These are phyloP conservation scores for Fragum fragum DNA, from an alignment of 2,888 invertebrate genomes.

Conservation along the genomic window DNA sequence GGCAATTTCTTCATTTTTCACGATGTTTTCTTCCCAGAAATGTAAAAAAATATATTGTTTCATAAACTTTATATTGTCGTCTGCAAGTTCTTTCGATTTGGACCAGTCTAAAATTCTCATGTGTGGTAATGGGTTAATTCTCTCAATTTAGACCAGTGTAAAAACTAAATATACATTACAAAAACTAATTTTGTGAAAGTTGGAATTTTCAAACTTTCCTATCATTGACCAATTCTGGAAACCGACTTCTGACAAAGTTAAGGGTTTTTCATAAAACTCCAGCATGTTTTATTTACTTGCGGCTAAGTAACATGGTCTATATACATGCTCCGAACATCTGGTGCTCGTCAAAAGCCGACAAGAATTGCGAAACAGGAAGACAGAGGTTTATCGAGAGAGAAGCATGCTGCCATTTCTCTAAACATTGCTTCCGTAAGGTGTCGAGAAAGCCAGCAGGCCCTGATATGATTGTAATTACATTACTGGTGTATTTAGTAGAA, in stretches of 20 bases:
- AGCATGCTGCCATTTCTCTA: conserved; percentile 34
- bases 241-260: not conserved
- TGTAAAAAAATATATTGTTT: too few species aligned
- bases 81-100: too few species aligned
- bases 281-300: conserved; percentile 15
- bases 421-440: conserved; percentile 38
- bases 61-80: too few species aligned
- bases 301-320: conserved; percentile 1
- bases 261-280: not conserved
- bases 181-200: too few species aligned
- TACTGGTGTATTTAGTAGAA: not conserved
- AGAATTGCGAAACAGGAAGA: conserved; percentile 34
- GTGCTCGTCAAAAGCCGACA: conserved; percentile 34
- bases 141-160: too few species aligned
- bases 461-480: conserved; percentile 17
- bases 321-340: conserved; percentile 35
- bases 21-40: too few species aligned
- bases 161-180: too few species aligned
- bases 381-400: conserved; percentile 16
- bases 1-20: too few species aligned
- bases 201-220: too few species aligned
- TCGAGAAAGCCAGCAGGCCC: not conserved
- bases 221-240: too few species aligned
- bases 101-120: too few species aligned
- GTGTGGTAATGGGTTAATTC: too few species aligned